Evolutionary conservation across 2,113 vertebrate species (phyloP), one percentile per base, ranked within the genome.

Genomic region (Dicaeum eximium): DNA sequence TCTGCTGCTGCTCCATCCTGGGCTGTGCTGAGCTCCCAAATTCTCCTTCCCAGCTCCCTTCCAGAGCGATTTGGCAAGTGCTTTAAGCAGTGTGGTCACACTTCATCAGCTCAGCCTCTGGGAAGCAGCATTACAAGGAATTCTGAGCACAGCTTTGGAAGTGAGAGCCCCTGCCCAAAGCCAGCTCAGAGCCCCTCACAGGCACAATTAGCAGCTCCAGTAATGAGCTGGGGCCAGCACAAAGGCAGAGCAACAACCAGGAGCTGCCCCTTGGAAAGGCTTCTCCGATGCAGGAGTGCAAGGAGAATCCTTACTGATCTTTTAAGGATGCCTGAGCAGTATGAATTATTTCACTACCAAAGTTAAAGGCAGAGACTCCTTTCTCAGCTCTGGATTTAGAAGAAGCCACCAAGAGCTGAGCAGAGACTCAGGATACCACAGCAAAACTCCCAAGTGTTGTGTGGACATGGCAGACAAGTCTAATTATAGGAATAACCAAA

Each of bases 401-500:
- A 67, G 11, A 44, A 69, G 31, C 33, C 54, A 44, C 33, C 8
- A 17, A 50, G 42, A 75, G 11, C 57, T 60, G 15, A 60, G 53
- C 12, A 89, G 35, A 71, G 56, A 62, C 30, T 9, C 2, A 1
- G 60, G 22, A n/a, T 23, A 90, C 65, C 11, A 27, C 28, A 25
- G 82, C 15, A 61, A 65, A 86, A 75, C 91, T 79, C 72, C 5
- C 40, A 54, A 77, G 71, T 74, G 54, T 42, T 77, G 64, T 7
- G 71, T 28, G 80, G 80, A 56, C 88, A 70, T 4, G 23, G 71
- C 64, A 90, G 62, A 82, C 62, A 82, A 67, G 64, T 62, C 95
- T 96, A 97, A 97, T 96, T 95, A 97, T 95, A 97, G 95, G 33
- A 86, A 75, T 66, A 80, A 94, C 85, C 94, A 82, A 92, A 84